Conservation (phyloP, 2,888 invertebrate species). For the Noctua pronuba region DNA sequence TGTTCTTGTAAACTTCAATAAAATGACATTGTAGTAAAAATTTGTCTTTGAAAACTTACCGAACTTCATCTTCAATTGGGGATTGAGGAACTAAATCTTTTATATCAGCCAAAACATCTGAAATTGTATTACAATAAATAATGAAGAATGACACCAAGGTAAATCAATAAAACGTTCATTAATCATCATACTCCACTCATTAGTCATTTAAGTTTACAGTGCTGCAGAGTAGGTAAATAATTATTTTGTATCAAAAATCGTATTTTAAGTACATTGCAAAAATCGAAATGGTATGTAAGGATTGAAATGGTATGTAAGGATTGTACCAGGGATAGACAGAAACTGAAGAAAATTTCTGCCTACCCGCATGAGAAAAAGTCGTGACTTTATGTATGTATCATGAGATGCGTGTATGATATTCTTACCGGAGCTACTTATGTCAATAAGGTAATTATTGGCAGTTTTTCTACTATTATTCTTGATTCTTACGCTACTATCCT, state of each 20-base stretch:
- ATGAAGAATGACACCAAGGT: not conserved
- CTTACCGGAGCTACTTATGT: constrained; percentile 25
- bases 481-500: not conserved
- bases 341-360: too few species aligned
- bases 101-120: constrained; percentile 27
- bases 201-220: not conserved
- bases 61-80: constrained; percentile 8
- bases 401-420: not conserved
- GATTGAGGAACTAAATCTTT: constrained; percentile 9
- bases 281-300: not conserved
- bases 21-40: not conserved
- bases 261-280: not conserved
- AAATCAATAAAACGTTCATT: not conserved
- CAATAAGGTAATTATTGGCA: not conserved
- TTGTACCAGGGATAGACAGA: not conserved
- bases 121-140: constrained; percentile 3
- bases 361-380: not conserved
- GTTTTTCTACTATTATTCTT: constrained; percentile 29
- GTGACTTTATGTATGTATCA: not conserved
- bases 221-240: not conserved
- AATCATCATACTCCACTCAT: not conserved
- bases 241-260: not conserved
- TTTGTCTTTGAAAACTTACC: constrained; percentile 33
- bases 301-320: not conserved
- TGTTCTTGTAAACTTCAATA: not conserved